phyloP scores from a whole-genome alignment of 2,797 vertebrate genomes.

The Fringilla coelebs region DNA sequence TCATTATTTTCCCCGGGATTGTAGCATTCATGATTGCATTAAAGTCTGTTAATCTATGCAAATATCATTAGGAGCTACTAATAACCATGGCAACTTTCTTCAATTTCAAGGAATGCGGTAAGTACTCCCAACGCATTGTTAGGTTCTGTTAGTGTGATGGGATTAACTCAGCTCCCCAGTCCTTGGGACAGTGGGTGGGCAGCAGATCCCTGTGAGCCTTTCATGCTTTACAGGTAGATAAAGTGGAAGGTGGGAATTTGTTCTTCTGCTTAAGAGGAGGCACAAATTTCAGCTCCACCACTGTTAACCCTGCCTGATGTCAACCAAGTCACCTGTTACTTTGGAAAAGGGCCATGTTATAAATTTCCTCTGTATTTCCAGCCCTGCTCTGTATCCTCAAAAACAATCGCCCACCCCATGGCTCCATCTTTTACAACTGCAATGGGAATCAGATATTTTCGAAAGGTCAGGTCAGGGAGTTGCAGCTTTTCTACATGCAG shows the following conservation, averaged over 20 bases:
- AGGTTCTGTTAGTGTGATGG: slow-evolving; percentile 26
- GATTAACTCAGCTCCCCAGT: slow-evolving; percentile 22
- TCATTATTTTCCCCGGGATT: slow-evolving; percentile 77
- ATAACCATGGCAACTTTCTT: slow-evolving; percentile 70
- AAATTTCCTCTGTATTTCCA: neutral
- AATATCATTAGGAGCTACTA: slow-evolving; percentile 78
- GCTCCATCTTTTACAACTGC: neutral
- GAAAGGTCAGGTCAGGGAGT: neutral
- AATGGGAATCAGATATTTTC: neutral
- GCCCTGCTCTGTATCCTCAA: neutral
- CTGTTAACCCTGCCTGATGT: neutral
- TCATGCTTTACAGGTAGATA: neutral
- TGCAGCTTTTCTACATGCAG: neutral
- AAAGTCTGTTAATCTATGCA: slow-evolving; percentile 80
- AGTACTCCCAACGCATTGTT: slow-evolving; percentile 51
- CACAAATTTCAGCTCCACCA: neutral
- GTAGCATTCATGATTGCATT: slow-evolving; percentile 77
- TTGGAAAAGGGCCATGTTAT: neutral
- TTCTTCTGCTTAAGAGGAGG: neutral
- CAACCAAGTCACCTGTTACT: neutral
- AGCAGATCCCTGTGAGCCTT: neutral
- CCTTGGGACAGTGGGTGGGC: neutral
- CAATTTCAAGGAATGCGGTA: slow-evolving; percentile 60
- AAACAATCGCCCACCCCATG: neutral
- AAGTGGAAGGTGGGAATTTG: neutral